phyloP scores from a whole-genome alignment of 2,797 vertebrate genomes.

The Acestrorhynchus altus region DNA sequence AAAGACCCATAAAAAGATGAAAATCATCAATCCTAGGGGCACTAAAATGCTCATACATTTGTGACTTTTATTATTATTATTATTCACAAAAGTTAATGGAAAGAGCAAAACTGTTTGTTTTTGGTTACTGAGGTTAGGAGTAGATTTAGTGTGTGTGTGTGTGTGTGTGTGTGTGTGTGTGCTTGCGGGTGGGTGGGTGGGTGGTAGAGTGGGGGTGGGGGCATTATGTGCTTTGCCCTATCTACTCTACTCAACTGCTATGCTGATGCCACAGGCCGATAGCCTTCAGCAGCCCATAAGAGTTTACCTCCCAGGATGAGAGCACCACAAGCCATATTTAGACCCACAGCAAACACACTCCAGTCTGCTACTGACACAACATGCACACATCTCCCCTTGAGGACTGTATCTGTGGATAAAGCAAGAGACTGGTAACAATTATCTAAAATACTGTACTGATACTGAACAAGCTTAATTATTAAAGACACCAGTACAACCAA shows the following conservation, averaged over 20 bases:
- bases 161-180: conserved; percentile 25
- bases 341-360: conserved; percentile 23
- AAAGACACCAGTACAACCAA: conserved; percentile 1
- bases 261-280: conserved; percentile 56
- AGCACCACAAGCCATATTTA: conserved; percentile 32
- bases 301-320: conserved; percentile 41
- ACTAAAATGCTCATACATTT: not conserved
- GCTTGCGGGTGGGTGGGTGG: too few species aligned
- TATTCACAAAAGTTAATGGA: not conserved
- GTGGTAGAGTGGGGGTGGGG: too few species aligned
- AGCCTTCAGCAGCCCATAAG: conserved; percentile 46
- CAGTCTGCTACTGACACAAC: conserved; percentile 35
- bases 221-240: conserved; percentile 46
- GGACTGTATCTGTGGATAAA: conserved; percentile 42
- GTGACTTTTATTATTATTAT: too few species aligned
- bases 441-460: conserved; percentile 44
- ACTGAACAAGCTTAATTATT: conserved; percentile 22
- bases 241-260: conserved; percentile 49
- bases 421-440: conserved; percentile 59
- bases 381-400: conserved; percentile 20
- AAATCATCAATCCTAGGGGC: too few species aligned
- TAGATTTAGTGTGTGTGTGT: not conserved
- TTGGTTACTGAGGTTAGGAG: too few species aligned
- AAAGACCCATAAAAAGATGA: not conserved
- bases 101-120: too few species aligned